Percentiles rank a stretch among this genome's conserved stretches.
Evolutionary conservation across 2,888 invertebrate genomes (phyloP).

Genomic region (Liodrosophila aerea): DNA sequence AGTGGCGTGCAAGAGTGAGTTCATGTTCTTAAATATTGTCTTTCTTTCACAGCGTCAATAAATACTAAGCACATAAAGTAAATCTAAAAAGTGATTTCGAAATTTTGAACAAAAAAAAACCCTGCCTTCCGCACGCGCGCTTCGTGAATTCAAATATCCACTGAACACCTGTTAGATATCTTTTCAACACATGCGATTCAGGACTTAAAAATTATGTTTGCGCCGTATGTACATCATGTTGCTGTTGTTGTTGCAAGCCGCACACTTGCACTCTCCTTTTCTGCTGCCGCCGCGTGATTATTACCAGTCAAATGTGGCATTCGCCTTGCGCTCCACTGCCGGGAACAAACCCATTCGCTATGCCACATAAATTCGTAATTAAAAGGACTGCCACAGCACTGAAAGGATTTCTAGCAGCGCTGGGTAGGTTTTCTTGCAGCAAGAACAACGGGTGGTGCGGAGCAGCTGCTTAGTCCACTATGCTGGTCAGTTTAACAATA

Average conservation of each 20-base stretch:
- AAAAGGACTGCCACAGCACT: conserved; percentile 30
- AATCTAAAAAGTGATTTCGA: too few relatives aligned
- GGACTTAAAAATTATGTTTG: conserved; percentile 10
- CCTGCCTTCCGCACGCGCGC: too few relatives aligned
- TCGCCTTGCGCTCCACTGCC: conserved; percentile 49
- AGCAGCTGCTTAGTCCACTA: conserved; percentile 10
- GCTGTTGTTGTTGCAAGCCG: conserved; percentile 14
- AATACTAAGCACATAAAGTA: too few relatives aligned
- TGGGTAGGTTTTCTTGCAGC: conserved; percentile 1
- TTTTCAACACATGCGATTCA: conserved; percentile 22
- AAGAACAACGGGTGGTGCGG: conserved; percentile 29
- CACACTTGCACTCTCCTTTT: conserved; percentile 41
- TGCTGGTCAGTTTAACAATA: too few relatives aligned
- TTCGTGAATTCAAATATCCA: too few relatives aligned
- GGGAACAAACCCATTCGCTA: conserved; percentile 36
- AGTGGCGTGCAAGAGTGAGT: too few relatives aligned
- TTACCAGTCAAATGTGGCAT: conserved; percentile 42
- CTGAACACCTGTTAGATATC: conserved; percentile 31
- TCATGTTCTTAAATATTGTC: too few relatives aligned
- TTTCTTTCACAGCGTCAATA: too few relatives aligned
- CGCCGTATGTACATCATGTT: conserved; percentile 28
- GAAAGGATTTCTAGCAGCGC: conserved; percentile 57
- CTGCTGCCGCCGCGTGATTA: conserved; percentile 44
- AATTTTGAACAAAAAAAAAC: too few relatives aligned
- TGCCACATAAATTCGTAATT: conserved; percentile 55